These are phyloP conservation scores for Allobates femoralis DNA, from an alignment of 2,797 vertebrate genomes.

Conservation along the genomic window DNA sequence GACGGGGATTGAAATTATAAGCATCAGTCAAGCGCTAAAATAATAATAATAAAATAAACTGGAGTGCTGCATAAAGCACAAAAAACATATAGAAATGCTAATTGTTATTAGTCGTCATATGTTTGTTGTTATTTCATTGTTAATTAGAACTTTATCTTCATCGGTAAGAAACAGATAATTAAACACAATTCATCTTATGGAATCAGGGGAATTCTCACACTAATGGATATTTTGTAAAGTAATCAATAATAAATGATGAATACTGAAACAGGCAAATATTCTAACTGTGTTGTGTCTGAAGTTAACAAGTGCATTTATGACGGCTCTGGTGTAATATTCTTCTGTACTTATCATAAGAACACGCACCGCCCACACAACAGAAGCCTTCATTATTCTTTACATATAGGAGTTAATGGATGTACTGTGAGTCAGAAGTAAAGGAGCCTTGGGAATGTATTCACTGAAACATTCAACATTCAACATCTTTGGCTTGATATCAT, in stretches of 20 bases:
- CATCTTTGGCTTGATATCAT: not conserved
- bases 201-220: not conserved
- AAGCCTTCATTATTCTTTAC: not conserved
- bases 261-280: not conserved
- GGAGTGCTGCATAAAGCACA: no score
- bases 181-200: not conserved
- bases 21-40: no score
- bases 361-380: not conserved
- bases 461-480: constrained; percentile 19
- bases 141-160: not conserved
- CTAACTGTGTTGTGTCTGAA: not conserved
- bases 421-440: not conserved
- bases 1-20: no score
- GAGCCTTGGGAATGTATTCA: constrained; percentile 22
- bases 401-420: constrained; percentile 11
- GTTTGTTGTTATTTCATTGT: no score
- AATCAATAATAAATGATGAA: not conserved
- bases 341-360: not conserved
- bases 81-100: no score
- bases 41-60: no score
- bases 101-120: no score
- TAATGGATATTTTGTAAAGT: not conserved
- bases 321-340: not conserved
- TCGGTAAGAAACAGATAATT: not conserved
- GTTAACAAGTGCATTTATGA: not conserved